phyloP scores from a whole-genome alignment of 1,140 invertebrate species.

The Sycobia sp. region DNA sequence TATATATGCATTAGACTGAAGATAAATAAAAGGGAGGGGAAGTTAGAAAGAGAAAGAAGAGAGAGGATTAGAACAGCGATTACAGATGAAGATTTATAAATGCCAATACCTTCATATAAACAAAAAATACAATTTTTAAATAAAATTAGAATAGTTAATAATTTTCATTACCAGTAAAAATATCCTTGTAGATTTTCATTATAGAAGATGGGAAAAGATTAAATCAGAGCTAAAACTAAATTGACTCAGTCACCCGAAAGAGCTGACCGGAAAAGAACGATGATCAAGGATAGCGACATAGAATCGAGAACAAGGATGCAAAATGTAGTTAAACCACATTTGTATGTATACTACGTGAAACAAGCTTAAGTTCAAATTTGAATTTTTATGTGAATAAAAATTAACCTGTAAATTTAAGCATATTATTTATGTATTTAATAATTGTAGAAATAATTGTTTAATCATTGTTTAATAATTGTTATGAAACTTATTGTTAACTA shows the following conservation, averaged over 20 bases:
- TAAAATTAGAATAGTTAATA: neutral
- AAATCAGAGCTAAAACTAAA: constrained; percentile 68
- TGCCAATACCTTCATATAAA: no score
- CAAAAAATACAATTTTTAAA: constrained; percentile 43
- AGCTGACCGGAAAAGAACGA: constrained; percentile 66
- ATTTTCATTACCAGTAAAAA: constrained; percentile 80
- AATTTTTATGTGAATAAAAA: neutral
- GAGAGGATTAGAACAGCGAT: no score
- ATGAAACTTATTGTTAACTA: no score
- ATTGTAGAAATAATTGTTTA: no score
- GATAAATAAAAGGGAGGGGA: neutral
- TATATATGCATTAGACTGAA: neutral
- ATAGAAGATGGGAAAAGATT: constrained; percentile 75
- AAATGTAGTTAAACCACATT: no score
- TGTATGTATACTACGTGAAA: constrained; percentile 24
- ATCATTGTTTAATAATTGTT: no score
- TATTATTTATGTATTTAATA: no score
- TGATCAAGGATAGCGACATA: constrained; percentile 9
- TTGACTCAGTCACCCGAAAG: constrained; percentile 65
- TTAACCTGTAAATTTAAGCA: no score
- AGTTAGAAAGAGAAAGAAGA: neutral
- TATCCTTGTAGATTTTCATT: constrained; percentile 96
- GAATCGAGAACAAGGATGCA: neutral
- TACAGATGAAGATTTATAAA: neutral
- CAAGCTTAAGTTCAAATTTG: neutral